A percentile compares a stretch with the other conserved stretches of the same genome.
These are phyloP conservation scores for Drosophila kohkoa DNA, from an alignment of 1,140 invertebrate genomes.

Conservation along the genomic window DNA sequence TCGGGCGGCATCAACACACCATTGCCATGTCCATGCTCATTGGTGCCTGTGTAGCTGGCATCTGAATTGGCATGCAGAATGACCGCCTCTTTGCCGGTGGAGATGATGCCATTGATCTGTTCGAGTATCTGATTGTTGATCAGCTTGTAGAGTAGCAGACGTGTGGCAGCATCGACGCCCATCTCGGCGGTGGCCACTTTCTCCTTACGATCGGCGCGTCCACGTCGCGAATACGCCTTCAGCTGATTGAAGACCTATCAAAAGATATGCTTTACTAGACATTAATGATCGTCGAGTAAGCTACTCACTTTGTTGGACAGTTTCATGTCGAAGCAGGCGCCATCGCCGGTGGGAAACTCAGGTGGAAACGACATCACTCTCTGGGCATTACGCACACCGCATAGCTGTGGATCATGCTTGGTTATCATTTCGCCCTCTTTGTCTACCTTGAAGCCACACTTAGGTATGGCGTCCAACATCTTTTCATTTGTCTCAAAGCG, in stretches of 20 bases:
- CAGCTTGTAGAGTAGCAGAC: conserved; percentile 93
- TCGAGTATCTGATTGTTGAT: conserved; percentile 92
- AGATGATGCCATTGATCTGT: conserved; percentile 92
- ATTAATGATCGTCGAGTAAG: no score
- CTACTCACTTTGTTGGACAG: conserved; percentile 89
- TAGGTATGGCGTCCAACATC: conserved; percentile 89
- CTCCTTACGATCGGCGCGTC: conserved; percentile 91
- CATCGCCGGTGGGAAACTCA: conserved; percentile 94
- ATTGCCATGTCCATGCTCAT: conserved; percentile 66
- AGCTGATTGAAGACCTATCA: conserved; percentile 91
- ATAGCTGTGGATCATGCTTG: conserved; percentile 96
- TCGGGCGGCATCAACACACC: conserved; percentile 56
- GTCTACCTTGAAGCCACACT: conserved; percentile 91
- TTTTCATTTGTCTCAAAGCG: conserved; percentile 91
- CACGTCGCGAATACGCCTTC: conserved; percentile 89
- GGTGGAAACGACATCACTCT: conserved; percentile 94
- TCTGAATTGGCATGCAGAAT: conserved; percentile 91
- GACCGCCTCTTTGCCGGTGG: conserved; percentile 95
- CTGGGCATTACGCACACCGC: conserved; percentile 94
- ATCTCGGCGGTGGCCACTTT: conserved; percentile 92
- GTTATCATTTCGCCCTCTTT: conserved; percentile 93
- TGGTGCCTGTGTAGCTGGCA: conserved; percentile 84
- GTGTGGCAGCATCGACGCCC: conserved; percentile 92
- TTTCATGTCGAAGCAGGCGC: conserved; percentile 95
- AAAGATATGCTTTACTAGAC: conserved; percentile 65